Evolutionary conservation across 2,797 vertebrate genomes (phyloP), one percentile per base, ranked within the genome.

Genomic region (Cossypha dichroa): DNA sequence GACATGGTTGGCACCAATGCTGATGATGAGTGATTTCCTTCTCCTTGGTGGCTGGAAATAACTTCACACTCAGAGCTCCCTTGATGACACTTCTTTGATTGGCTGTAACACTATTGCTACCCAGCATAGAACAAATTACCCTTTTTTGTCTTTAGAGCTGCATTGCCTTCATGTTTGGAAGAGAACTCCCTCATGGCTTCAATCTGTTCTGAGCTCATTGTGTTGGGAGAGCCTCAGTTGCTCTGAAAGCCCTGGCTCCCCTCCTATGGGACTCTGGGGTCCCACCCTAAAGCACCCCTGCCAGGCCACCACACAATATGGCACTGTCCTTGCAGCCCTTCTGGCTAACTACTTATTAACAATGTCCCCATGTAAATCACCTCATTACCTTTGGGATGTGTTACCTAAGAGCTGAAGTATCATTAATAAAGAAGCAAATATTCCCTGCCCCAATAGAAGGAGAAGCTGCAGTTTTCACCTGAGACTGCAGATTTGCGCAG

Each of bases 221-320:
- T 10, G 2, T 3, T 25, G 74, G 49, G 16, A 68, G 33, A 43
- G 41, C n/a, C 1, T 0, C 21, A 20, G 38, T 17, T 15, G 2
- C 12, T 15, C 21, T 10, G 2, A 62, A 26, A 66, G 45, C 59
- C 29, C 56, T 33, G 43, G 25, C 11, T 67, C n/a, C 40, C 14
- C 21, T 62, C 43, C 63, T 11, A 18, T 5, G 4, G 26, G 23
- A 25, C 0, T 0, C 8, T 33, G 6, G 9, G 8, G 12, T 54
- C 68, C 36, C 41, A 34, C 9, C 51, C 77, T 13, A 2, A 10
- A 25, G 40, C 56, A 23, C 1, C n/a, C 36, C 23, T 13, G 13
- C 8, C 33, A 5, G 0, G 0, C 15, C 19, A n/a, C 43, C 8
- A 14, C 48, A n/a, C 14, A 23, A 1, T 0, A 3, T 40, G 58